A percentile compares a stretch with the other conserved stretches of the same genome.
phyloP scores from a whole-genome alignment of 1,140 invertebrate genomes.

The Drosophila rhopaloa region DNA sequence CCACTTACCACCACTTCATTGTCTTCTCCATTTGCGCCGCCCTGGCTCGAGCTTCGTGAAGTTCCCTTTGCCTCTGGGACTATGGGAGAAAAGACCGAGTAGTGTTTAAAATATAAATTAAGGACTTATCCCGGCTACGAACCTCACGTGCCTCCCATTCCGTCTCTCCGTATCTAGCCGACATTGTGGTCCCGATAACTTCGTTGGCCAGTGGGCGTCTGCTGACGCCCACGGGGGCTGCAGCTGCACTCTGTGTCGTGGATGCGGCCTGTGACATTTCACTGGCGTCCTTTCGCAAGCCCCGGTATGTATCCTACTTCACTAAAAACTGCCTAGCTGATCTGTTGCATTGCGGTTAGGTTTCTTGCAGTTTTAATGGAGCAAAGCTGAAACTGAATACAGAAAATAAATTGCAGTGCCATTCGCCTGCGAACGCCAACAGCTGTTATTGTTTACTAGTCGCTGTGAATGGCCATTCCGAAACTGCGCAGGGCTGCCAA shows the following conservation, averaged over 20 bases:
- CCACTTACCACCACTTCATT: slow-evolving; percentile 95
- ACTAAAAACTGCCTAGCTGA: slow-evolving; percentile 9
- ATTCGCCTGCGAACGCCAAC: slow-evolving; percentile 9
- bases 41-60: slow-evolving; percentile 95
- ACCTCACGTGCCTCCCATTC: slow-evolving; percentile 90
- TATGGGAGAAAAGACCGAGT: slow-evolving; percentile 44
- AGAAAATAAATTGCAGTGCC: slow-evolving; percentile 29
- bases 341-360: slow-evolving; percentile 39
- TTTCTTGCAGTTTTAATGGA: slow-evolving; percentile 3
- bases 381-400: slow-evolving; percentile 24
- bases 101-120: background rate
- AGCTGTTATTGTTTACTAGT: slow-evolving; percentile 24
- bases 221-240: slow-evolving; percentile 42
- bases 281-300: background rate
- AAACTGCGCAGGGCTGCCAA: background rate
- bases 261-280: slow-evolving; percentile 68
- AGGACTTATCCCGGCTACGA: slow-evolving; percentile 2
- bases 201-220: slow-evolving; percentile 52
- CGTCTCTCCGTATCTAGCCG: slow-evolving; percentile 86
- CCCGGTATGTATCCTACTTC: slow-evolving; percentile 9
- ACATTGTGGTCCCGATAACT: slow-evolving; percentile 56
- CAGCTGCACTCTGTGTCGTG: slow-evolving; percentile 57
- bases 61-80: slow-evolving; percentile 90
- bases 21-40: slow-evolving; percentile 99
- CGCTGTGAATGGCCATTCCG: background rate